Percentiles rank a stretch among this genome's conserved stretches.
phyloP scores from a whole-genome alignment of 2,113 vertebrate species.

The Bothrops jararaca region DNA sequence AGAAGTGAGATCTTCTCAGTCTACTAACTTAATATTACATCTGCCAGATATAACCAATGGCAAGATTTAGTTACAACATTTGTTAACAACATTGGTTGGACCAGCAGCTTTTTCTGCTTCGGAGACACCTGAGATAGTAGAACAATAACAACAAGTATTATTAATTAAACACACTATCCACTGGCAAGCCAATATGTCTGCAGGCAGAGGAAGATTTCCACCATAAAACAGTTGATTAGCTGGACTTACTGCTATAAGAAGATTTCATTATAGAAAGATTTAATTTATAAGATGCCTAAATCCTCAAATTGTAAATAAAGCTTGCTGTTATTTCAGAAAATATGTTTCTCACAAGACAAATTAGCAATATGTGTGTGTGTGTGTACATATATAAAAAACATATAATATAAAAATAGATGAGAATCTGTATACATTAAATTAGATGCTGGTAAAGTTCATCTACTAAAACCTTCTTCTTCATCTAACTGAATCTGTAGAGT shows the following conservation, averaged over 20 bases:
- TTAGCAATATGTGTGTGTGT: not conserved
- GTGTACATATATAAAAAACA: not conserved
- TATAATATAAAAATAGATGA: not conserved
- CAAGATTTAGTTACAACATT: too few relatives aligned
- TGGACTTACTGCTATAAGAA: not conserved
- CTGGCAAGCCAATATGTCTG: not conserved
- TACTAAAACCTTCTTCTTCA: not conserved
- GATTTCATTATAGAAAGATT: not conserved
- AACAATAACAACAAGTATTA: too few relatives aligned
- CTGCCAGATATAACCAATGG: too few relatives aligned
- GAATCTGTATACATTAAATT: not conserved
- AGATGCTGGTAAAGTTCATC: not conserved
- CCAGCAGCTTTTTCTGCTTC: too few relatives aligned
- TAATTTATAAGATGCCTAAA: not conserved
- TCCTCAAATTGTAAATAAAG: not conserved
- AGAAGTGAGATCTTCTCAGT: too few relatives aligned
- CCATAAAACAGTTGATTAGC: not conserved
- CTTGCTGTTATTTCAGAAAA: not conserved
- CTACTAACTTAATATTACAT: too few relatives aligned
- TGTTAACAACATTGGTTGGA: too few relatives aligned
- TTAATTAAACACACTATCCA: not conserved
- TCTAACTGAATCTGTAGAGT: not conserved
- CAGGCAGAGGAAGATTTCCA: not conserved
- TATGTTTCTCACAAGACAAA: not conserved
- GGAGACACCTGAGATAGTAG: too few relatives aligned